Evolutionary conservation across 2,113 vertebrate species (phyloP), one percentile per base, ranked within the genome.

Genomic region (Setophaga petechia): DNA sequence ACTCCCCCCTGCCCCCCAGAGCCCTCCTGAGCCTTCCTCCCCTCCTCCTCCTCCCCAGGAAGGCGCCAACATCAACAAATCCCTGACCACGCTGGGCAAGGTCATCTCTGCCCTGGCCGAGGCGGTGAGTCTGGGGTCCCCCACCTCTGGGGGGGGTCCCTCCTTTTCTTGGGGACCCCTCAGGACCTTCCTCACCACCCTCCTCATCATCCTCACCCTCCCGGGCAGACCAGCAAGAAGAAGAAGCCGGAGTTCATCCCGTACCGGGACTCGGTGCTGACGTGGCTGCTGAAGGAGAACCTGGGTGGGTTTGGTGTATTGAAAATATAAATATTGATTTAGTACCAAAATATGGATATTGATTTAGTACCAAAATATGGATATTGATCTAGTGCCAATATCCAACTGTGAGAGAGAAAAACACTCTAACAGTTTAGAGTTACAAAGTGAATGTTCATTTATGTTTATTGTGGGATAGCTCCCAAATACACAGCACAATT

Each of bases 181-280:
- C 47, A 49, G 12, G 23, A 24, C 47, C 23, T 49, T 49, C 47
- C 49, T 12, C 59, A 15, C 1, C 1, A 12, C 69, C 3, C 0
- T 5, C 5, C 20, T 4, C 7, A 37, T 37, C 37, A 37, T 37
- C 37, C 37, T 37, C 37, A 37, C 37, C 37, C 23, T 23, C 23
- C 43, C 7, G 24, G 8, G 37, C 69, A 84, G 82, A 66, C 82
- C 51, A 86, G 25, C 54, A 86, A 76, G 54, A 86, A 76, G 37
- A 86, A 76, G 54, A 86, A 86, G 52, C 84, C 84, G 0, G 84
- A 86, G 43, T 86, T 86, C 72, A 86, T 86, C 84, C 84, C 84
- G 0, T 86, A 86, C 54, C 52, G 84, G 9, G 84, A 86, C 62
- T 86, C 84, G 1, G 84, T 86, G 84, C 72, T 86, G 54, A 86